phyloP scores from a whole-genome alignment of 2,888 invertebrate genomes.

The Trachelus tabidus region DNA sequence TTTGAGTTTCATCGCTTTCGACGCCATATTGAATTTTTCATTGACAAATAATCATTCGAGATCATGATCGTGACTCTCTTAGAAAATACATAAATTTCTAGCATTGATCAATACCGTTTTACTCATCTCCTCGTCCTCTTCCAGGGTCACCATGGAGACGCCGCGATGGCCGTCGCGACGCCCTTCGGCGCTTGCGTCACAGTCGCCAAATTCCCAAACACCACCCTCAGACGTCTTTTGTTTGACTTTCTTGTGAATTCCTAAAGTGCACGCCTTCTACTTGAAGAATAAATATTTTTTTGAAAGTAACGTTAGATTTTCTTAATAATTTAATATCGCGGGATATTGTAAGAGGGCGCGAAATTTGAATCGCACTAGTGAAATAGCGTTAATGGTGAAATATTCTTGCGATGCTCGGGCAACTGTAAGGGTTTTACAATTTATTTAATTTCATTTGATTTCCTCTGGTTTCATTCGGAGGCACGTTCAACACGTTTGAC shows the following conservation, averaged over 20 bases:
- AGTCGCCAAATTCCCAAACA: neutral
- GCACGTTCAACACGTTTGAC: slow-evolving; percentile 44
- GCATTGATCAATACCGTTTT: slow-evolving; percentile 50
- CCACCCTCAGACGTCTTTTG: neutral
- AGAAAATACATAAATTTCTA: slow-evolving; percentile 11
- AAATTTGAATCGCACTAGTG: neutral
- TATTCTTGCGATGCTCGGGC: slow-evolving; percentile 6
- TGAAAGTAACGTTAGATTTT: neutral
- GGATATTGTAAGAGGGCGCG: too few species aligned
- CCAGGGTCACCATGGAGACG: slow-evolving; percentile 57
- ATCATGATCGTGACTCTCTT: neutral
- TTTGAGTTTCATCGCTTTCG: neutral
- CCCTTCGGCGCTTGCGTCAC: slow-evolving; percentile 50
- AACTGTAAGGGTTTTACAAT: slow-evolving; percentile 16
- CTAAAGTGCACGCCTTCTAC: neutral
- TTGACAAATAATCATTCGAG: slow-evolving; percentile 47
- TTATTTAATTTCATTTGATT: slow-evolving; percentile 16
- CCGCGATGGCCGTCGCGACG: slow-evolving; percentile 52
- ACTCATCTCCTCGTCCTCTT: slow-evolving; percentile 48
- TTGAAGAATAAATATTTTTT: neutral
- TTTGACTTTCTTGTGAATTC: neutral
- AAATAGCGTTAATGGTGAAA: neutral
- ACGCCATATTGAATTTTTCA: neutral
- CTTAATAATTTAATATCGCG: neutral
- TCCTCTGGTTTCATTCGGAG: slow-evolving; percentile 37